A percentile compares a stretch with the other conserved stretches of the same genome.
Conservation (phyloP, 2,113 vertebrate genomes). For the Gnathonemus longibarbis region DNA sequence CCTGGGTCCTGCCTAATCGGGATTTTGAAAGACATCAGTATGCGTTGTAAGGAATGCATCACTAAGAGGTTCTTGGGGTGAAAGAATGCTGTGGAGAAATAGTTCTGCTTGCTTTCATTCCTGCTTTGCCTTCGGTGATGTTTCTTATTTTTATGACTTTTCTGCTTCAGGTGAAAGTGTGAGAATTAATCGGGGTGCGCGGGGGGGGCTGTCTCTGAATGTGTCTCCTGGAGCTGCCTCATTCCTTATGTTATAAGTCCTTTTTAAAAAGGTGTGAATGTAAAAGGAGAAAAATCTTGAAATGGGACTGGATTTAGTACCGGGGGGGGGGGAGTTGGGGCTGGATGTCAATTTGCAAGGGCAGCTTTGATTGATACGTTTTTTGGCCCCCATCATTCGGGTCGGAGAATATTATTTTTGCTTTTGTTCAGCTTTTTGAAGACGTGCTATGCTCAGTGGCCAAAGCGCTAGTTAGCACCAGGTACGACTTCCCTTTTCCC, state of each 20-base stretch:
- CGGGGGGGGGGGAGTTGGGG: not conserved
- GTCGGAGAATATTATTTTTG: not conserved
- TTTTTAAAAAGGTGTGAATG: not conserved
- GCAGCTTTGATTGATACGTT: constrained; percentile 15
- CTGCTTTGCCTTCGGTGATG: not conserved
- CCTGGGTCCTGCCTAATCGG: not conserved
- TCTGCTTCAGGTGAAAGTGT: not conserved
- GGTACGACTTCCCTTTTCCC: not conserved
- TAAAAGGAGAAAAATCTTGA: not conserved
- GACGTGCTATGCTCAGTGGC: not conserved
- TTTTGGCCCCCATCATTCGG: constrained; percentile 12
- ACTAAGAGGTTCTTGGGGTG: not conserved
- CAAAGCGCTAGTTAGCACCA: not conserved
- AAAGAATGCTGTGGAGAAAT: not conserved
- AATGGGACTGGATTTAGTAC: not conserved
- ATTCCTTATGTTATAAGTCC: not conserved
- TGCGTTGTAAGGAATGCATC: not conserved
- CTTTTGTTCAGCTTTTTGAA: not conserved
- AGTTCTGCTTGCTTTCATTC: not conserved
- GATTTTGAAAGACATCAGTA: not conserved
- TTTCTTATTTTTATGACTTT: not conserved
- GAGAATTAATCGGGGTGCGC: not conserved
- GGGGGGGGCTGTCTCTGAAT: not conserved
- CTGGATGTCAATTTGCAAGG: not conserved
- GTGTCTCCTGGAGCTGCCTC: not conserved